Base-by-base conservation (phyloP, 2,888 invertebrate species). In the Xylophagus ater region DNA sequence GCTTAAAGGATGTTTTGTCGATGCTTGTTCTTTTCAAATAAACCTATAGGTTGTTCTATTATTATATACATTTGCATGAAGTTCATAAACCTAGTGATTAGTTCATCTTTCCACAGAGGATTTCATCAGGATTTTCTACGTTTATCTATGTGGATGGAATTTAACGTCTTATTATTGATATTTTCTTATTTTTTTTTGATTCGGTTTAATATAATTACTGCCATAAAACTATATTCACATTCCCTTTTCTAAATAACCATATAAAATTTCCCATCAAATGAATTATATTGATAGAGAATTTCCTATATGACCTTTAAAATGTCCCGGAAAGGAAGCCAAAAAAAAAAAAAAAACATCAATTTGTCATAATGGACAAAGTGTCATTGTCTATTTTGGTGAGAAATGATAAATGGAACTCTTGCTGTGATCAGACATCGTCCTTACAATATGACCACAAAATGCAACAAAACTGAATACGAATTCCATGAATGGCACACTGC, bases 391-490 rank as follows among this genome's bases (percentile, higher is more conserved):
- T 35, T 42, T 14, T n/a, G n/a, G 25, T 20, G 36, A 25, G n/a
- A n/a, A n/a, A 39, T 41, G 41, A 41, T 30, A 44, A 41, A 44
- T 41, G 39, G 28, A 26, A 17, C 25, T 34, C 45, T 38, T 40
- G 34, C 42, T 42, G 45, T 28, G 42, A 24, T 42, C 40, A 42
- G 40, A 45, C 40, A 42, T 29, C 37, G 35, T 40, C 20, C 45
- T 35, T 28, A 31, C 40, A 40, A 42, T 42, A n/a, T 45, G 42
- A 45, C 45, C 45, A 42, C 45, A 45, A 40, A 40, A 40, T 34
- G 34, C 29, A 34, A 34, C 40, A 40, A 34, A 34, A 30, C 29
- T 23, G 24, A 37, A 37, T 34, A 17, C 24, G 30, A 37, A 37
- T 24, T 31, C 24, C 37, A 29, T 30, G 31, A 37, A 37, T 19